These are phyloP conservation scores for Eospalax fontanierii DNA, from an alignment of 2,797 vertebrate species.

Conservation along the genomic window DNA sequence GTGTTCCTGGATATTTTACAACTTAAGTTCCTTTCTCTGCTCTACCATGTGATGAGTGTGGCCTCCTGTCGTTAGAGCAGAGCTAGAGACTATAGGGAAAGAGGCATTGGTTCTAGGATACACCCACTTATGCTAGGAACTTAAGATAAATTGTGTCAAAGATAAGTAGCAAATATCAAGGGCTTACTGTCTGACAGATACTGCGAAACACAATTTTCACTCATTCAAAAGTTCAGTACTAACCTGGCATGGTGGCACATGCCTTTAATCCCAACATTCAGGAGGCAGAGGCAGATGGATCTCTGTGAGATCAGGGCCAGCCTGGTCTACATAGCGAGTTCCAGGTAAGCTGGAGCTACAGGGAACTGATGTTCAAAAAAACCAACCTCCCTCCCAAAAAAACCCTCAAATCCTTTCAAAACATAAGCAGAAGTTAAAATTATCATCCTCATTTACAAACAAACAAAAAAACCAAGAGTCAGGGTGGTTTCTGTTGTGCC, in stretches of 20 bases:
- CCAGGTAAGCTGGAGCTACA: too few relatives aligned
- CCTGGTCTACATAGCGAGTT: too few relatives aligned
- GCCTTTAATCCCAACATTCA: too few relatives aligned
- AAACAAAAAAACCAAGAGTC: neutral
- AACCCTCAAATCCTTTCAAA: neutral
- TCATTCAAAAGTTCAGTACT: too few relatives aligned
- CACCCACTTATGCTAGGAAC: neutral
- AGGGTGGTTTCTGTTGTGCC: neutral
- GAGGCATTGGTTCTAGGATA: neutral
- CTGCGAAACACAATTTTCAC: too few relatives aligned
- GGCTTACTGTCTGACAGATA: too few relatives aligned
- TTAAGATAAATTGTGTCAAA: neutral
- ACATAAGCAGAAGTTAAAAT: neutral
- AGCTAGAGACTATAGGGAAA: neutral
- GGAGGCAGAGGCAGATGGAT: too few relatives aligned
- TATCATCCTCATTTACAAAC: neutral
- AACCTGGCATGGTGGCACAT: too few relatives aligned
- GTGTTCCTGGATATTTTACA: constrained; percentile 19
- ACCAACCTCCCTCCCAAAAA: too few relatives aligned
- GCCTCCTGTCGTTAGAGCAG: neutral
- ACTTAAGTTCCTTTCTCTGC: neutral
- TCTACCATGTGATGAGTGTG: neutral
- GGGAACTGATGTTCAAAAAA: too few relatives aligned
- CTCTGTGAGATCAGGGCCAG: too few relatives aligned
- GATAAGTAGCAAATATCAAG: neutral